phyloP scores from a whole-genome alignment of 2,797 vertebrate species.

The Mormyrus proboscirostris region DNA sequence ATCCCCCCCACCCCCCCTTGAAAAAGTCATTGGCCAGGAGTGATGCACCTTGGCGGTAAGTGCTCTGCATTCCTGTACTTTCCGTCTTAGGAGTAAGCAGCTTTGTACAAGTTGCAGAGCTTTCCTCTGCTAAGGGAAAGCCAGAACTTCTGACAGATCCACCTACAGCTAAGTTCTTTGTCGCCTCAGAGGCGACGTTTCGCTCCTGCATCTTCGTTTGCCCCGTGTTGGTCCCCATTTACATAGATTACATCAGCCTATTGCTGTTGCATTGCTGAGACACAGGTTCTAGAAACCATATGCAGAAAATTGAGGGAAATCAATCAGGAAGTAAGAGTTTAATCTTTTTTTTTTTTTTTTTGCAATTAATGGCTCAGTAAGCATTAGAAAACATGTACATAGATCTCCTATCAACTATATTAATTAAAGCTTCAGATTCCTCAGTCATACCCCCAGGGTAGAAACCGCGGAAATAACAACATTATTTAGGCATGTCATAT shows the following conservation, averaged over 20 bases:
- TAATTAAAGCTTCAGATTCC: conserved; percentile 13
- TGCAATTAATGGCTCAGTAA: conserved; percentile 11
- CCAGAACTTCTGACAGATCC: not conserved
- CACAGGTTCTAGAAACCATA: conserved; percentile 22
- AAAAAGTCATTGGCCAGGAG: not conserved
- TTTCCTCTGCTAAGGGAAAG: not conserved
- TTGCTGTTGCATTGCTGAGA: conserved; percentile 32
- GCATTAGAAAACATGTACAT: not conserved
- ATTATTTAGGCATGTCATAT: not conserved
- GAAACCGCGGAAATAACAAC: not conserved
- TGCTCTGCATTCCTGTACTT: not conserved
- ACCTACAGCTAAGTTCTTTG: not conserved
- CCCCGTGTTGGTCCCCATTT: not conserved
- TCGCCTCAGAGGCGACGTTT: not conserved
- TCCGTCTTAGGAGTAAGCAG: not conserved
- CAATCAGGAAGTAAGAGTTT: not conserved
- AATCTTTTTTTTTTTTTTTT: not conserved
- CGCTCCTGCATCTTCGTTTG: not conserved
- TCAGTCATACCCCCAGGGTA: conserved; percentile 16
- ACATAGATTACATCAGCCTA: conserved; percentile 28
- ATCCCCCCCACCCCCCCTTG: not conserved
- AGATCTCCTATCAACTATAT: conserved; percentile 9
- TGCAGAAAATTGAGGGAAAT: not conserved
- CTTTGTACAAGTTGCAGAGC: not conserved
- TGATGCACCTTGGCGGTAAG: not conserved